Base-by-base conservation (phyloP, 2,888 invertebrate genomes). In the Pherbina coryleti region DNA sequence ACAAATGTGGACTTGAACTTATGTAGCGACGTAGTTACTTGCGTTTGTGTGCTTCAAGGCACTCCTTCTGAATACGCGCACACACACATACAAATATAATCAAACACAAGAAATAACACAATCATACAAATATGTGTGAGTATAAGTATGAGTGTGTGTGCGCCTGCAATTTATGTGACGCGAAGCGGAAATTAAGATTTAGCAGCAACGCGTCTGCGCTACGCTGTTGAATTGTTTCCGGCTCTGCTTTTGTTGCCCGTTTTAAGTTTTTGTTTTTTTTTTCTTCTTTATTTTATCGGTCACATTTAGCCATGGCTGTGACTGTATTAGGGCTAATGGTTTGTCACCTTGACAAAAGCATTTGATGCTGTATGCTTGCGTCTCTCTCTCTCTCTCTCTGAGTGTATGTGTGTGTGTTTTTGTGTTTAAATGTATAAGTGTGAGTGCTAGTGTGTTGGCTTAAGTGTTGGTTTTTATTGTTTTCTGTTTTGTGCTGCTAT, bases 161-260 rank as follows among this genome's bases (percentile, higher is more conserved):
- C 81, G 81, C 81, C 80, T 85, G 84, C 84, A 82, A 82, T 85
- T 84, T 81, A 85, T 84, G 51, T 69, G 31, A 69, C 69, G 44
- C 19, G 49, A 69, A 51, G 69, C 69, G 69, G 69, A 69, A 69
- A 69, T 69, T 49, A 69, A 69, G 69, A 69, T 69, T 69, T 69
- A 51, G 34, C 25, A 49, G 44, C 69, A 51, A 49, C 64, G 34
- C 64, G 8, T 34, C 31, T 34, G 34, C 34, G 34, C 64, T 28
- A n/a, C 64, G 34, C 31, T 22, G n/a, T 44, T 34, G 69, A 69
- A 49, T 69, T 69, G 69, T 69, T 69, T 69, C 69, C 51, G 69
- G 69, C 69, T 37, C 49, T 69, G 14, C 69, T 49, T 64, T 64
- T 69, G 69, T 37, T 17, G 28, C 49, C 14, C 28, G 64, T n/a